Percentiles rank a stretch among this genome's conserved stretches.
Evolutionary conservation across 2,888 invertebrate species (phyloP).

Genomic region (Caenorhabditis auriculariae): DNA sequence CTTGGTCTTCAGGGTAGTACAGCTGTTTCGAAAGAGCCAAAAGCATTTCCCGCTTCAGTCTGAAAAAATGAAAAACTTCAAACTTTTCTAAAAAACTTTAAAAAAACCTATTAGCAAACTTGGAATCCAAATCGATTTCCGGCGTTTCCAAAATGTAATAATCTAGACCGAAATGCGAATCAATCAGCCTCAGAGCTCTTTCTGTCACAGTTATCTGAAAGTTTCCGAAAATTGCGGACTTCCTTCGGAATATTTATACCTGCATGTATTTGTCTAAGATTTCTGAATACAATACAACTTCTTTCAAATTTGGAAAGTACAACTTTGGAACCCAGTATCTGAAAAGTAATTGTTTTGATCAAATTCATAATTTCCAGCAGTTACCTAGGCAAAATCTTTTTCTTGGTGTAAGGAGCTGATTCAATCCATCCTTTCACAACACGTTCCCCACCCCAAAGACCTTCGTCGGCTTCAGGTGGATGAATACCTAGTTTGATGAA

Average conservation of each 20-base stretch:
- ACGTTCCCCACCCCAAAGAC: conserved; percentile 95
- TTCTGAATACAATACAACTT: conserved; percentile 76
- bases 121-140: conserved; percentile 85
- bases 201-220: conserved; percentile 76
- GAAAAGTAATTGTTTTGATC: background rate
- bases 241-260: conserved; percentile 11
- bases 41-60: conserved; percentile 82
- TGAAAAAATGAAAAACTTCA: conserved; percentile 66
- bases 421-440: conserved; percentile 79
- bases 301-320: conserved; percentile 82
- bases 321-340: conserved; percentile 75
- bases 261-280: conserved; percentile 55
- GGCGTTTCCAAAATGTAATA: conserved; percentile 87
- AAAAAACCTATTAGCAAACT: conserved; percentile 70
- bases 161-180: conserved; percentile 89
- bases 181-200: conserved; percentile 80
- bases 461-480: conserved; percentile 79
- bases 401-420: conserved; percentile 53
- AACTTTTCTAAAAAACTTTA: background rate
- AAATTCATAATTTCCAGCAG: no score
- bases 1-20: conserved; percentile 50
- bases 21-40: conserved; percentile 69
- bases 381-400: conserved; percentile 55
- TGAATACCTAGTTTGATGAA: conserved; percentile 71
- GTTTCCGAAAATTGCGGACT: background rate